Conservation (phyloP, 2,797 vertebrate species). For the Micrastur ruficollis region DNA sequence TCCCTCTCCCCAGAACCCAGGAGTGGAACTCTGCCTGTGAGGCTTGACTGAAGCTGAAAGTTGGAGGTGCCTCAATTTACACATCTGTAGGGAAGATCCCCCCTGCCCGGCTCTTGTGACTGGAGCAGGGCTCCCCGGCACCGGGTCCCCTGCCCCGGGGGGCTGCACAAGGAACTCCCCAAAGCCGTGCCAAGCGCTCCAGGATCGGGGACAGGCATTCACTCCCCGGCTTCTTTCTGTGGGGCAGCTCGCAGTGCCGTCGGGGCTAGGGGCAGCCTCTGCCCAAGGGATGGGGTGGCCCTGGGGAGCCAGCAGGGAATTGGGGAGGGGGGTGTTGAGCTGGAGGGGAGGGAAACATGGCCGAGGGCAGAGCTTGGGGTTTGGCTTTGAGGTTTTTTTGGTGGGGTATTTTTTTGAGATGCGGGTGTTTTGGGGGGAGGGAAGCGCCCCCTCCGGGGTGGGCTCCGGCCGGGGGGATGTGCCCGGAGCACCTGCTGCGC, state of each 20-base stretch:
- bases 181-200: fast-evolving
- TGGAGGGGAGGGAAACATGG: neutral
- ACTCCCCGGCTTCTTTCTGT: fast-evolving
- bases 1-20: neutral
- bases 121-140: fast-evolving
- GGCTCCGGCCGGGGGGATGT: neutral
- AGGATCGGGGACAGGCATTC: fast-evolving
- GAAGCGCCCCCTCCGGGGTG: neutral
- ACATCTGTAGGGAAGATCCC: neutral
- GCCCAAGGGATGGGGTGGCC: neutral
- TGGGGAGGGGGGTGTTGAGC: neutral
- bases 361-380: neutral
- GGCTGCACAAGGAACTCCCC: neutral
- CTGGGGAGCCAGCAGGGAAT: neutral
- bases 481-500: neutral
- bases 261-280: neutral
- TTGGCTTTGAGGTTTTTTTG: fast-evolving
- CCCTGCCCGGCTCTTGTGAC: fast-evolving
- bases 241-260: neutral
- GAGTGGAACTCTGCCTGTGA: neutral
- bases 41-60: neutral
- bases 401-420: neutral
- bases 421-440: fast-evolving
- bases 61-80: neutral
- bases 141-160: fast-evolving